Percentiles rank a stretch among this genome's conserved stretches.
These are phyloP conservation scores for Ecliptopera silaceata DNA, from an alignment of 2,888 invertebrate genomes.

Conservation along the genomic window DNA sequence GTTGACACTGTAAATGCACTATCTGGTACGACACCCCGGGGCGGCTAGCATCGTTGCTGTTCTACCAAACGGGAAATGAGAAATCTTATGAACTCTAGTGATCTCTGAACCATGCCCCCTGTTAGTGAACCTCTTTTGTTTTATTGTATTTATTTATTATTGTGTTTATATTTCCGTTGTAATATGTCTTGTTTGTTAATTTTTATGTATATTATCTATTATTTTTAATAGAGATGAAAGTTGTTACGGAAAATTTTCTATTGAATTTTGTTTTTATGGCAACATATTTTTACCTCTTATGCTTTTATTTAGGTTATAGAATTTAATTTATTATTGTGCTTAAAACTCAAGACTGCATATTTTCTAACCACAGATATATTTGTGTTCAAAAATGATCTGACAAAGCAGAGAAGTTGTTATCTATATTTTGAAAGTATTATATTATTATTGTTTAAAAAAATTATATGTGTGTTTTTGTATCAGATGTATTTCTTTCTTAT, in stretches of 20 bases:
- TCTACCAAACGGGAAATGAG: slow-evolving; percentile 55
- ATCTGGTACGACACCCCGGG: slow-evolving; percentile 99
- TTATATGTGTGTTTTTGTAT: too few relatives aligned
- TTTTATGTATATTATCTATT: slow-evolving; percentile 5
- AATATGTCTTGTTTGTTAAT: slow-evolving; percentile 15
- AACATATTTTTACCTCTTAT: slow-evolving; percentile 35
- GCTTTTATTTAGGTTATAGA: slow-evolving; percentile 20
- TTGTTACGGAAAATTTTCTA: slow-evolving; percentile 23
- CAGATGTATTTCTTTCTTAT: too few relatives aligned
- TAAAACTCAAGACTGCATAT: neutral
- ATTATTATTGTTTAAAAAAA: too few relatives aligned
- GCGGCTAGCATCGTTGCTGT: slow-evolving; percentile 78
- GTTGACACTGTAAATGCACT: slow-evolving; percentile 98
- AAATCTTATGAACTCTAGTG: slow-evolving; percentile 68
- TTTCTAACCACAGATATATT: neutral
- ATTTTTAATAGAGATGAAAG: slow-evolving; percentile 6
- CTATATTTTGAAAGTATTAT: neutral
- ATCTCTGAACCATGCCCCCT: slow-evolving; percentile 27
- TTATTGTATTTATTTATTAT: slow-evolving; percentile 17
- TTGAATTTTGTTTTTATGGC: slow-evolving; percentile 7
- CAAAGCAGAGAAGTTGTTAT: neutral
- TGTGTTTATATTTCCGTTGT: slow-evolving; percentile 6
- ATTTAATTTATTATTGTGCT: neutral
- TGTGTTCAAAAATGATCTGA: neutral
- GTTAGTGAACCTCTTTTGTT: slow-evolving; percentile 18